These are phyloP conservation scores for Geococcyx californianus DNA, from an alignment of 2,113 vertebrate genomes.

Conservation along the genomic window DNA sequence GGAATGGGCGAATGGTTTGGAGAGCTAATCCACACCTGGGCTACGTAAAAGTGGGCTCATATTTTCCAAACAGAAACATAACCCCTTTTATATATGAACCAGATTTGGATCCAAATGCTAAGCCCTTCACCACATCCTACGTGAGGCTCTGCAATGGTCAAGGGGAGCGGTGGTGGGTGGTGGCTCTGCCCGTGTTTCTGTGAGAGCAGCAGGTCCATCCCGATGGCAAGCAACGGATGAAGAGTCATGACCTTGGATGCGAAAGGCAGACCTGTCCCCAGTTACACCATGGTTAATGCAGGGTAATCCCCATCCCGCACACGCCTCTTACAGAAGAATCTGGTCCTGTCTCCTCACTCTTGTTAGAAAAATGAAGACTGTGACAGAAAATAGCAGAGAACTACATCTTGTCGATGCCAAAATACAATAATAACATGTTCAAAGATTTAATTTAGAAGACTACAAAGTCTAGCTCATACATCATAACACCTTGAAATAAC, in stretches of 20 bases:
- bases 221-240: fast-evolving
- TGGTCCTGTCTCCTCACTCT: conserved; percentile 33
- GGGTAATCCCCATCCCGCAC: conserved; percentile 19
- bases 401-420: conserved; percentile 64
- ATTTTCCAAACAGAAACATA: conserved; percentile 77
- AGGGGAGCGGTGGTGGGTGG: background rate
- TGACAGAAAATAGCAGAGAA: conserved; percentile 62
- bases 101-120: conserved; percentile 66
- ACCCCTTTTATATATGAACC: conserved; percentile 70
- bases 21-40: conserved; percentile 76
- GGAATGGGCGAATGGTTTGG: conserved; percentile 69
- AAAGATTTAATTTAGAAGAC: conserved; percentile 73
- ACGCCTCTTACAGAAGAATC: conserved; percentile 45
- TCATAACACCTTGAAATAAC: conserved; percentile 60
- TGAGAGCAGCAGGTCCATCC: background rate
- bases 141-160: background rate
- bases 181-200: fast-evolving
- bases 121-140: conserved; percentile 14
- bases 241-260: fast-evolving
- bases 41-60: conserved; percentile 66
- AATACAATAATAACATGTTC: conserved; percentile 70
- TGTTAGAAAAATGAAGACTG: conserved; percentile 55
- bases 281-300: background rate
- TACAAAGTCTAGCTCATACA: conserved; percentile 69
- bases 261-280: background rate